Evolutionary conservation across 2,113 vertebrate genomes (phyloP), one percentile per base, ranked within the genome.

Genomic region (Chelonoidis abingdonii): DNA sequence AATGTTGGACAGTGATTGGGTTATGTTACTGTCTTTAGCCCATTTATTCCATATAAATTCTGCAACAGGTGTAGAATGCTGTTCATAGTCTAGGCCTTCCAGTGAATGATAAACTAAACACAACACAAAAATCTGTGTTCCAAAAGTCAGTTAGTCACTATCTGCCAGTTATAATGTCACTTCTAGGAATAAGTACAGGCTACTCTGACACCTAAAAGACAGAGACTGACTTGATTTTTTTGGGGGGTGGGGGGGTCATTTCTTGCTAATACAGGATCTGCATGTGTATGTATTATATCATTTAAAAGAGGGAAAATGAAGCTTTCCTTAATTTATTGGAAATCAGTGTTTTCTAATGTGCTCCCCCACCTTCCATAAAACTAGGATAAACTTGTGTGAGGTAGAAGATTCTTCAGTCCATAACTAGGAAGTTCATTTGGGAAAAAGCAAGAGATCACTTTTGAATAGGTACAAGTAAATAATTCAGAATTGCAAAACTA

Each of bases 171-270:
- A 29, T 16, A 92, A 69, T 86, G 76, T 62, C 2, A 14, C 87
- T 97, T 93, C 78, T 92, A 89, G 87, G 59, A 96, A 89, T 76
- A 52, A 17, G 16, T 83, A 10, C 14, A 92, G 87, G 24, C 85
- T 96, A 65, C 91, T 82, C 19, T 84, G 27, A 54, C 44, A 17
- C 31, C 76, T 87, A 65, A 65, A 76, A 80, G 76, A n/a, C 52
- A 81, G 89, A 86, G 83, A 87, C 72, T 91, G 44, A 88, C 82
- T 87, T 93, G 88, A 31, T 76, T 94, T 93, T 92, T 29, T 86
- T 59, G 4, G 2, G 13, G 83, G 27, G 50, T 76, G 16, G 50
- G 50, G 50, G 13, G 4, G 50, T 4, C 49, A 14, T 85, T 93
- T 14, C 31, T 16, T 89, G 69, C 75, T 87, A 87, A 41, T 35